Base-by-base conservation (phyloP, 2,113 vertebrate species). In the Psammodynastes pulverulentus region DNA sequence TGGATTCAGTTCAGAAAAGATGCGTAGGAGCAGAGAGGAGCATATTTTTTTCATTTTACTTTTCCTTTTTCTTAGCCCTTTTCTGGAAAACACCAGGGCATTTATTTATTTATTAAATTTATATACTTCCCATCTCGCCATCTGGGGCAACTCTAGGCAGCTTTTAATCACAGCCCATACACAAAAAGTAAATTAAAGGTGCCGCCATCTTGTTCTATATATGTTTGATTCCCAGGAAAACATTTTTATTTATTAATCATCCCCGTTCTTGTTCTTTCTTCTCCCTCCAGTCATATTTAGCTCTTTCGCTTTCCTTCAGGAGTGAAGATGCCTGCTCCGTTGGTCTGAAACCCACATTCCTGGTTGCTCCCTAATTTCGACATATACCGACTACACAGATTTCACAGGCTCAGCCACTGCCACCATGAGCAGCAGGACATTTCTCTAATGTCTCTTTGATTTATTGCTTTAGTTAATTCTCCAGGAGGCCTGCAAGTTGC, bases 391-490 rank as follows among this genome's bases (percentile, higher is more conserved):
- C 79, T 92, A 86, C 79, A 92, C 88, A 89, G 94, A 95, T 95
- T 95, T 95, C 86, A 21, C 87, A 95, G 93, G 43, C 96, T 95
- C 93, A 90, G 94, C 90, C 0, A 0, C 67, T 91, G 92, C 54
- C 84, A 15, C 90, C 34, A 93, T 92, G 0, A 85, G 94, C 89
- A n/a, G 94, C 62, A 93, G 95, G 97, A 96, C 97, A 97, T 97
- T 95, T 97, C 96, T 96, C 95, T 96, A 1, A 39, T 0, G 95
- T 97, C 97, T 91, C 93, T 97, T 97, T 98, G 98, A 98, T 98
- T 98, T 97, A 98, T 98, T 96, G 95, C 97, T 94, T 96, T 96
- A 95, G 97, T 97, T 98, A 97, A 97, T 96, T 96, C 97, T 97
- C 92, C 91, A 91, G 96, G 97, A 98, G 95, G 95, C 94, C 96